Percentiles rank a stretch among this genome's conserved stretches.
These are phyloP conservation scores for Porites lutea DNA, from an alignment of 64 coral and sea anemone species.

Conservation along the genomic window DNA sequence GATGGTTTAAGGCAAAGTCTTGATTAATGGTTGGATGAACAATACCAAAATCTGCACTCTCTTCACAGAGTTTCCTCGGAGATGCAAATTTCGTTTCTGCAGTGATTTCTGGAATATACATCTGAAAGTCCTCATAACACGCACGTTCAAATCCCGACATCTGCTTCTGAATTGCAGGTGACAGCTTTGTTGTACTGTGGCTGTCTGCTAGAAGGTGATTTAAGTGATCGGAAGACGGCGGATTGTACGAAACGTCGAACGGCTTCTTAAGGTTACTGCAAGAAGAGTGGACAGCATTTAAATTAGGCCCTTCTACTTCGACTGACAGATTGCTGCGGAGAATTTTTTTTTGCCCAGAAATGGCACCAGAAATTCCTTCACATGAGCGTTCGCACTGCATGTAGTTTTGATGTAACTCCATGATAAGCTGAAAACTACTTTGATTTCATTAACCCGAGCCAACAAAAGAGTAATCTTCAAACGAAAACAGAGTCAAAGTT, in stretches of 20 bases:
- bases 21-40: background rate
- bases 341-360: background rate
- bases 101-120: constrained; percentile 69
- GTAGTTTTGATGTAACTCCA: constrained; percentile 7
- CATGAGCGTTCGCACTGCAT: background rate
- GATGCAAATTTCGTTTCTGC: constrained; percentile 6
- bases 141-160: constrained; percentile 65
- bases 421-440: background rate
- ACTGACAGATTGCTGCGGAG: background rate
- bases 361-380: constrained; percentile 17
- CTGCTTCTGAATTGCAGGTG: background rate
- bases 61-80: background rate
- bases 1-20: background rate
- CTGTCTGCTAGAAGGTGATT: background rate
- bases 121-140: constrained; percentile 67
- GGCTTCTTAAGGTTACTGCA: background rate
- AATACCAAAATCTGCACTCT: background rate
- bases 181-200: background rate
- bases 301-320: background rate
- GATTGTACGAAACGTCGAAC: background rate
- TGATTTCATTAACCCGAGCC: too few relatives aligned
- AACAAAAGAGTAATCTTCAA: background rate
- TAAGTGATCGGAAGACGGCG: background rate
- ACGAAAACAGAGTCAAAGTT: background rate
- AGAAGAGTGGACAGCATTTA: background rate